phyloP scores from a whole-genome alignment of 2,888 invertebrate species.

The Crocallis elinguaria region DNA sequence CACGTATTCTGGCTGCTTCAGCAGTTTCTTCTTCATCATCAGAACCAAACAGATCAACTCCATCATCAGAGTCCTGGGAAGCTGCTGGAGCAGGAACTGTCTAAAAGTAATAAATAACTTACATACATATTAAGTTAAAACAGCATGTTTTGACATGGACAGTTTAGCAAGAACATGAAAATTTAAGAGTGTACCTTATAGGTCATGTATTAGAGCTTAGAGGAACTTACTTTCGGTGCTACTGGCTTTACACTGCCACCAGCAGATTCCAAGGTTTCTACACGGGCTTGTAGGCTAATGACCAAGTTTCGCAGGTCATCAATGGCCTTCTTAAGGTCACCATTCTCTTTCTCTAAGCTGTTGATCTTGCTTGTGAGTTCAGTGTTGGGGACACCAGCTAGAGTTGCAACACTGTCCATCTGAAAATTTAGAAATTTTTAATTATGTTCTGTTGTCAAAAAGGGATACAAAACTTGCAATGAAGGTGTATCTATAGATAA shows the following conservation, averaged over 20 bases:
- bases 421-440: conserved; percentile 56
- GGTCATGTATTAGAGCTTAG: background rate
- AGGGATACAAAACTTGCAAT: background rate
- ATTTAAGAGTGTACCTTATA: background rate
- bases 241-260: conserved; percentile 48
- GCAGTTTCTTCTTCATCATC: conserved; percentile 92
- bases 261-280: conserved; percentile 68
- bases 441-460: background rate
- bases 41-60: conserved; percentile 92
- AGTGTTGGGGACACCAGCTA: conserved; percentile 82
- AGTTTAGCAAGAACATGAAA: too few species aligned
- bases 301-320: conserved; percentile 75
- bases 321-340: conserved; percentile 77
- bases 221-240: conserved; percentile 53
- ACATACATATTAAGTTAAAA: background rate
- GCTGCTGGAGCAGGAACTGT: conserved; percentile 53
- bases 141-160: too few species aligned
- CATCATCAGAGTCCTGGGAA: conserved; percentile 87
- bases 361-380: conserved; percentile 84
- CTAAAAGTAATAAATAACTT: conserved; percentile 39
- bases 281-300: conserved; percentile 75
- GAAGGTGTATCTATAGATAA: background rate
- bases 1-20: conserved; percentile 90
- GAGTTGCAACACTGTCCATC: conserved; percentile 87
- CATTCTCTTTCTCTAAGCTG: conserved; percentile 85